phyloP scores from a whole-genome alignment of 2,113 vertebrate genomes.

The Elgaria multicarinata region DNA sequence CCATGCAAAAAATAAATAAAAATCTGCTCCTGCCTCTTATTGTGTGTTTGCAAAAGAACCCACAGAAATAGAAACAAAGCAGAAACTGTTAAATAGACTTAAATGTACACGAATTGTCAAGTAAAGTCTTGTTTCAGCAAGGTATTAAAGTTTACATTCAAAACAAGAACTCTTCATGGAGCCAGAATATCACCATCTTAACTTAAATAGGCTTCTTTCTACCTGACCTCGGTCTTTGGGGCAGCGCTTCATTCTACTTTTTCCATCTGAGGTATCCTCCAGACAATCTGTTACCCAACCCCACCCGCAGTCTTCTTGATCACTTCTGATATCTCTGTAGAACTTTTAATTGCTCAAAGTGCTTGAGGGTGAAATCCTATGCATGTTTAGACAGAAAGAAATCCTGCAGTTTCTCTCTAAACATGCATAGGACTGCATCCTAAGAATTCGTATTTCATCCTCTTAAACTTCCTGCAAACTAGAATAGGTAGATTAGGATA shows the following conservation, averaged over 20 bases:
- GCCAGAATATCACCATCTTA: no score
- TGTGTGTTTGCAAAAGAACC: neutral
- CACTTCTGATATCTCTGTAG: neutral
- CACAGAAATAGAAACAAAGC: neutral
- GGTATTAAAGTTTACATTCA: neutral
- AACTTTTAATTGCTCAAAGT: neutral
- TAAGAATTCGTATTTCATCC: neutral
- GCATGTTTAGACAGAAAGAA: no score
- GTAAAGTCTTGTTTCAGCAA: conserved; percentile 1
- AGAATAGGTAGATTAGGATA: neutral
- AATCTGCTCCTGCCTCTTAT: neutral
- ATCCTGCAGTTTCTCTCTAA: no score
- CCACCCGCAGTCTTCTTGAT: neutral
- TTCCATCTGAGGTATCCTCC: neutral
- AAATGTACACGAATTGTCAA: neutral
- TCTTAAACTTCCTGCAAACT: neutral
- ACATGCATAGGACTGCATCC: no score
- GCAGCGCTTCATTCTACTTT: neutral
- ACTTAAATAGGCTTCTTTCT: neutral
- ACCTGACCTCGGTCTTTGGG: neutral
- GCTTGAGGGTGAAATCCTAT: neutral
- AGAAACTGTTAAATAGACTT: neutral
- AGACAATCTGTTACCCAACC: neutral
- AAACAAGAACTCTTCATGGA: no score
- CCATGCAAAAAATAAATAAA: neutral